Base-by-base conservation (phyloP, 2,113 vertebrate genomes). In the Donacobius atricapilla region DNA sequence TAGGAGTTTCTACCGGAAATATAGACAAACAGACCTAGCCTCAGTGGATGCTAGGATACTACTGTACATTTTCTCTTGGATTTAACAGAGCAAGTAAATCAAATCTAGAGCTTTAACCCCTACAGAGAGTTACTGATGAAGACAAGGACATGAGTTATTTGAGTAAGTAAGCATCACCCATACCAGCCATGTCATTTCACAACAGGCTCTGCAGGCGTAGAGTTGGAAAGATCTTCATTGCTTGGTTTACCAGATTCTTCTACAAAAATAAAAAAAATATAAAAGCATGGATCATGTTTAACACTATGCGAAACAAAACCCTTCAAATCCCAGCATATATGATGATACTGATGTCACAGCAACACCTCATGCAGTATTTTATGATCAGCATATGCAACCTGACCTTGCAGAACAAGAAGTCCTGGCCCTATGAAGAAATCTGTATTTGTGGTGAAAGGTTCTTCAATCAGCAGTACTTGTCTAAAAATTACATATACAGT, bases 191-290 rank as follows among this genome's bases (percentile, higher is more conserved):
- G 39, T 98, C 98, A 98, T 77, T 98, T 98, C 94, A 98, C 96
- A 50, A 97, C 93, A 22, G 98, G 98, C 66, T 98, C 98, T 12
- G 97, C 91, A 87, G 97, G 85, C 2, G 76, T 44, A 18, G 97
- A 45, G 60, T 44, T 96, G 57, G 97, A 60, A 42, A 97, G 84
- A 17, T 97, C 97, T 88, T 97, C 97, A 0, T 87, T 97, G 95
- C 86, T 98, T 70, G 94, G 45, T 97, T 98, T 98, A 79, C 87
- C 79, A 17, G 94, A 83, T 90, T 98, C 98, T 89, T 98, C 98
- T 98, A 78, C 12, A 97, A 94, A 92, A 94, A 85, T 9, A 76
- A 75, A 81, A 83, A 65, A n/a, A n/a, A n/a, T n/a, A 48, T 6
- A 39, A 85, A 89, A 76, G 63, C 16, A 89, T 9, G 18, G 30